Conservation (phyloP, 1,140 invertebrate species). For the Aphidius ervi region DNA sequence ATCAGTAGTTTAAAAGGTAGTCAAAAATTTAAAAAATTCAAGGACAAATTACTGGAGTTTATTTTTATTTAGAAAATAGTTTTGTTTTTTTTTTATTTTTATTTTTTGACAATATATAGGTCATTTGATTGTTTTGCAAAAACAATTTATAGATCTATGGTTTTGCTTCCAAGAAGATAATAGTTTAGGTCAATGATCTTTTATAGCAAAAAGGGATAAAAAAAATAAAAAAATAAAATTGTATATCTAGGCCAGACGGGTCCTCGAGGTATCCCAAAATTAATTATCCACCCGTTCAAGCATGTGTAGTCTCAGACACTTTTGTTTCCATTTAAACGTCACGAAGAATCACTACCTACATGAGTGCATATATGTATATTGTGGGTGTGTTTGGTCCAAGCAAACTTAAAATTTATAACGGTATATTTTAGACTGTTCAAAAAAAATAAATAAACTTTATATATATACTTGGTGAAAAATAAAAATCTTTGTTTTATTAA, state of each 20-base stretch:
- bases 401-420: constrained; percentile 11
- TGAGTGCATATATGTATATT: neutral
- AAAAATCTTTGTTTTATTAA: too few relatives aligned
- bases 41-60: neutral
- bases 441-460: too few relatives aligned
- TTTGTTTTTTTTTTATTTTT: too few relatives aligned
- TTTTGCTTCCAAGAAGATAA: neutral
- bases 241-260: constrained; percentile 21
- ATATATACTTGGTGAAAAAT: too few relatives aligned
- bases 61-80: too few relatives aligned
- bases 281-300: constrained; percentile 18
- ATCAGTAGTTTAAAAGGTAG: neutral
- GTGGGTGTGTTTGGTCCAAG: constrained; percentile 3
- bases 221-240: constrained; percentile 3
- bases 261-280: constrained; percentile 17
- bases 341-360: constrained; percentile 2
- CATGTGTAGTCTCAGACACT: constrained; percentile 1
- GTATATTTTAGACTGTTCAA: constrained; percentile 1
- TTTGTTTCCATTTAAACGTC: constrained; percentile 19
- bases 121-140: too few relatives aligned
- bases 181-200: neutral
- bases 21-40: neutral
- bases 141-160: neutral
- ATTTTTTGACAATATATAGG: too few relatives aligned
- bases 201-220: neutral